Evolutionary conservation across 30 jellyfish, hydroid and myxozoan species (phyloP).

Genomic region (Chrysaora quinquecirrha): DNA sequence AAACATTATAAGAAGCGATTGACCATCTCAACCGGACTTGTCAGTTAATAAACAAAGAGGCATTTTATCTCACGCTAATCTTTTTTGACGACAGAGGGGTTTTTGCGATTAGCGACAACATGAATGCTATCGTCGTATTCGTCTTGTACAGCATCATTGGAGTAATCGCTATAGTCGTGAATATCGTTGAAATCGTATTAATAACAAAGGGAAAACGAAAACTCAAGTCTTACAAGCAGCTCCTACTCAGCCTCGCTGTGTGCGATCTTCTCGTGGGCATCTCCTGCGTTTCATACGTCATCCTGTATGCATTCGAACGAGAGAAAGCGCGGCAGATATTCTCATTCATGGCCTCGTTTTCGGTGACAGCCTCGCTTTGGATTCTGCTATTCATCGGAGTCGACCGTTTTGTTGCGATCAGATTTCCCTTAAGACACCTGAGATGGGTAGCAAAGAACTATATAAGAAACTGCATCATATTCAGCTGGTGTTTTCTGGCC

Average conservation of each 20-base stretch:
- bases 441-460: constrained; percentile 29
- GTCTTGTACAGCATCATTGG: constrained; percentile 34
- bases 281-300: constrained; percentile 37
- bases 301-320: neutral
- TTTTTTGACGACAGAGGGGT: no score
- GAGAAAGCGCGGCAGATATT: constrained; percentile 20
- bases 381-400: constrained; percentile 46
- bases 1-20: no score
- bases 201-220: constrained; percentile 16
- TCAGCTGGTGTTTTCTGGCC: constrained; percentile 16
- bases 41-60: no score
- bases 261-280: constrained; percentile 58
- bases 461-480: constrained; percentile 1
- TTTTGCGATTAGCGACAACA: no score
- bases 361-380: constrained; percentile 51
- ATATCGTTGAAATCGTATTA: constrained; percentile 18
- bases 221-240: constrained; percentile 57
- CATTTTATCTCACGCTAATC: no score
- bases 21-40: no score
- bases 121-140: neutral
- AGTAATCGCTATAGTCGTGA: neutral
- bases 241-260: constrained; percentile 49
- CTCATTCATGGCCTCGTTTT: constrained; percentile 52
- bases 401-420: constrained; percentile 56
- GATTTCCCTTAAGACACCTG: constrained; percentile 47